phyloP scores from a whole-genome alignment of 1,140 invertebrate species.

The Drosophila equinoxialis region DNA sequence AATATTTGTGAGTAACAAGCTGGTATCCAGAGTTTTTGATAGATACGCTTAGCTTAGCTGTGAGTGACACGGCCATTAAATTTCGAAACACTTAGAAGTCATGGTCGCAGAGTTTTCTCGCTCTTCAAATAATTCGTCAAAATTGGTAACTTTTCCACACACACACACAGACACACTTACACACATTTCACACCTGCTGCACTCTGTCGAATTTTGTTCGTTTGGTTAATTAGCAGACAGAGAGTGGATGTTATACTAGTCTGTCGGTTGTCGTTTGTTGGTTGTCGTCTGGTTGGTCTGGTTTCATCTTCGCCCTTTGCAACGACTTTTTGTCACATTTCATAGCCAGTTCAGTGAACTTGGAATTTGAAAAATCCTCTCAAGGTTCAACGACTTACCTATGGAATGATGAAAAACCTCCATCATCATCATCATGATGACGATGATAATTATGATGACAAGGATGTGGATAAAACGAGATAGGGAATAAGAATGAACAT shows the following conservation, averaged over 20 bases:
- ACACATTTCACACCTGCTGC: slow-evolving; percentile 47
- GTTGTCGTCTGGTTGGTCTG: slow-evolving; percentile 23
- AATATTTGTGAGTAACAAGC: no score
- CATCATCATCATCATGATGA: slow-evolving; percentile 6
- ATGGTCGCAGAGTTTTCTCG: no score
- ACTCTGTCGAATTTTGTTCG: slow-evolving; percentile 23
- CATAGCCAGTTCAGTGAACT: slow-evolving; percentile 68
- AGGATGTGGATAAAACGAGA: neutral
- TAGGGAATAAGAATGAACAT: neutral
- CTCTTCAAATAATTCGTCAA: slow-evolving; percentile 30
- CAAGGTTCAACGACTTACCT: slow-evolving; percentile 36
- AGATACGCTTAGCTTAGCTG: no score
- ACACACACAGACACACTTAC: neutral
- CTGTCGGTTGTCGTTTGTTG: neutral
- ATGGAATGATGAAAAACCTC: slow-evolving; percentile 8
- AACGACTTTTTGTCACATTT: slow-evolving; percentile 32
- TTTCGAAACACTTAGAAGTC: no score
- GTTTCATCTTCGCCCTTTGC: slow-evolving; percentile 20
- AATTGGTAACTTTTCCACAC: slow-evolving; percentile 35
- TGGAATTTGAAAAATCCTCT: slow-evolving; percentile 40
- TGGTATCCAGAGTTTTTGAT: no score
- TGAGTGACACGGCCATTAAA: no score
- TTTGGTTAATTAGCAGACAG: slow-evolving; percentile 62
- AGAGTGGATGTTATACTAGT: slow-evolving; percentile 11
- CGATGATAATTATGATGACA: neutral